Conservation (phyloP, 2,888 invertebrate species). For the Dicyrtoma fusca region DNA sequence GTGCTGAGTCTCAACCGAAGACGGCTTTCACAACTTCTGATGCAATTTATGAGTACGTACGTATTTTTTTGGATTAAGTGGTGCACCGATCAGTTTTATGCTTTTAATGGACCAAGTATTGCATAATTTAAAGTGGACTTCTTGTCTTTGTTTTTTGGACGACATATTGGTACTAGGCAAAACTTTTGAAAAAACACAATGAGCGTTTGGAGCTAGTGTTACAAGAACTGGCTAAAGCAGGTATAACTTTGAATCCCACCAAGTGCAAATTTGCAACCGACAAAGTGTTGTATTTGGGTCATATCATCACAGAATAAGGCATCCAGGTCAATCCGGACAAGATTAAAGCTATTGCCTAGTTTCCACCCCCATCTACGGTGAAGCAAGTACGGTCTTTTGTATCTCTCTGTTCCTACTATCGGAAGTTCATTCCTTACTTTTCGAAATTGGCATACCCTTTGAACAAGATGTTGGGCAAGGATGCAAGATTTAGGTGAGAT, state of each 20-base stretch:
- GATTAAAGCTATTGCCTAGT: constrained; percentile 42
- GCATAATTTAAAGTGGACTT: neutral
- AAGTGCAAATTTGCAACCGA: constrained; percentile 56
- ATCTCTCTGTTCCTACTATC: constrained; percentile 44
- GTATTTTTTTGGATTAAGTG: constrained; percentile 56
- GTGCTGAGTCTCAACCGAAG: too few relatives aligned
- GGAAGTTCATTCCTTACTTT: constrained; percentile 6
- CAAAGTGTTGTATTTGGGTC: constrained; percentile 59
- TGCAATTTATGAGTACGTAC: too few relatives aligned
- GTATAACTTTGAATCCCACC: constrained; percentile 52
- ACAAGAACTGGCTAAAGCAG: constrained; percentile 26
- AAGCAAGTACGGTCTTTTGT: constrained; percentile 40
- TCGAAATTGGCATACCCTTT: constrained; percentile 37
- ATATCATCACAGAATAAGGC: constrained; percentile 58
- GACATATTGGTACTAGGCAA: constrained; percentile 55
- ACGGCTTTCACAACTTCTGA: too few relatives aligned
- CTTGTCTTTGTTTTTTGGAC: constrained; percentile 49
- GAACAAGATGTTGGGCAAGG: constrained; percentile 36
- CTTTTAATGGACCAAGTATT: constrained; percentile 37
- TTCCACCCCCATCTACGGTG: constrained; percentile 35
- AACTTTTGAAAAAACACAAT: constrained; percentile 44
- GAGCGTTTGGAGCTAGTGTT: constrained; percentile 40
- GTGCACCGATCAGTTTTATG: constrained; percentile 58
- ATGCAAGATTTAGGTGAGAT: constrained; percentile 34
- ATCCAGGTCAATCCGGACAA: constrained; percentile 59